A percentile compares a stretch with the other conserved stretches of the same genome.
These are phyloP conservation scores for Ramazzottius varieornatus DNA, from an alignment of 2,888 invertebrate species.

Conservation along the genomic window DNA sequence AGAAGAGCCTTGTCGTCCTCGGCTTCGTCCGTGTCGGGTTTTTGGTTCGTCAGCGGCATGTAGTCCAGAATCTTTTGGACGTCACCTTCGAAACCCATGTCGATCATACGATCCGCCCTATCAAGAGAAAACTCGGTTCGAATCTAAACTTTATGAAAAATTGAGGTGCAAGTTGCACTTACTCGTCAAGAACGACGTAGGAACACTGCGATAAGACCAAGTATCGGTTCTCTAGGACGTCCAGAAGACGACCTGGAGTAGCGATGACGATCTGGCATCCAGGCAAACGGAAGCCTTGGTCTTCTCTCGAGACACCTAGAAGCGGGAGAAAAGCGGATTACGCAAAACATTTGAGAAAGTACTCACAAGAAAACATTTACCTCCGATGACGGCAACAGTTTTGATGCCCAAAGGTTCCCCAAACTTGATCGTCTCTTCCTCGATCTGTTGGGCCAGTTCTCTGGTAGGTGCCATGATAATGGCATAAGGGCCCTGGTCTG, in stretches of 20 bases:
- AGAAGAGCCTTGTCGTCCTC: slow-evolving; percentile 71
- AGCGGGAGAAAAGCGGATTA: slow-evolving; percentile 18
- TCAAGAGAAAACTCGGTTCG: no score
- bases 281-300: slow-evolving; percentile 82
- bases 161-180: slow-evolving; percentile 6
- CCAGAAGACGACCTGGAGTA: slow-evolving; percentile 93
- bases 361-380: no score
- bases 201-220: slow-evolving; percentile 87
- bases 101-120: slow-evolving; percentile 97
- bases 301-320: slow-evolving; percentile 56
- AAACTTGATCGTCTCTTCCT: slow-evolving; percentile 93
- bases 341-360: no score
- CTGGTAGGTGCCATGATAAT: slow-evolving; percentile 97
- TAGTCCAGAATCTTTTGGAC: slow-evolving; percentile 90
- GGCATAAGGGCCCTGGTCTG: slow-evolving; percentile 66
- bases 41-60: slow-evolving; percentile 89
- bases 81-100: slow-evolving; percentile 92
- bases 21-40: slow-evolving; percentile 91
- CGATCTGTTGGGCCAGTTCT: slow-evolving; percentile 94
- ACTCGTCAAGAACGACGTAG: slow-evolving; percentile 49
- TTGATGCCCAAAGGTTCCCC: slow-evolving; percentile 70
- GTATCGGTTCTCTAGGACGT: slow-evolving; percentile 90
- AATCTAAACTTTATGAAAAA: background rate
- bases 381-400: slow-evolving; percentile 87
- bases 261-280: slow-evolving; percentile 99